Conservation (phyloP, 2,113 vertebrate species). For the Sakesphorus luctuosus region DNA sequence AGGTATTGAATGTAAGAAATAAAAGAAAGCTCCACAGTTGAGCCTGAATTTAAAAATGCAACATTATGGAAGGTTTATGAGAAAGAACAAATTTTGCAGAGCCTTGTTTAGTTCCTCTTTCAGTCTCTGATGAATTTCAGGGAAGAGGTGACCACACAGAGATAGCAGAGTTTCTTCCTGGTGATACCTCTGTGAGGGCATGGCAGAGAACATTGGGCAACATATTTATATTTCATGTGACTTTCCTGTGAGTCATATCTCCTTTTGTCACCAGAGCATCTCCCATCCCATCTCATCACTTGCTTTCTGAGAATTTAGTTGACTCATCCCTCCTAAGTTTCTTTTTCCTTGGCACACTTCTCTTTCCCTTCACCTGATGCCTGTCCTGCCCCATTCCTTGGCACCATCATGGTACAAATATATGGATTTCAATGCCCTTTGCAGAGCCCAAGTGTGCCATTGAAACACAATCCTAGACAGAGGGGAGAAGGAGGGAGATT, state of each 20-base stretch:
- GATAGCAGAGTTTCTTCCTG: not conserved
- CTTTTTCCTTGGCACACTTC: not conserved
- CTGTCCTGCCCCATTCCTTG: not conserved
- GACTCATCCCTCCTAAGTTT: not conserved
- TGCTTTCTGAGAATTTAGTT: not conserved
- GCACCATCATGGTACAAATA: not conserved
- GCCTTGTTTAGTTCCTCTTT: slow-evolving; percentile 6
- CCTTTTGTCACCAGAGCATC: not conserved
- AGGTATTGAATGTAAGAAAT: not conserved
- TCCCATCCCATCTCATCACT: not conserved
- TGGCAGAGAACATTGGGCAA: not conserved
- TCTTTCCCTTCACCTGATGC: not conserved
- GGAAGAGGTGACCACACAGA: not conserved
- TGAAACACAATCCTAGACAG: not conserved
- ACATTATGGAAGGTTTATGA: not conserved
- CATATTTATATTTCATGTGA: not conserved
- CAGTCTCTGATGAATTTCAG: not conserved
- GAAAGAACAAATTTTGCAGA: not conserved
- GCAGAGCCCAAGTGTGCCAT: not conserved
- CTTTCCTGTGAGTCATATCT: not conserved
- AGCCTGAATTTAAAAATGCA: not conserved
- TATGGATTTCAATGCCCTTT: not conserved
- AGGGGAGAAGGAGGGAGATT: not conserved
- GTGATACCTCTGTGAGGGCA: not conserved
- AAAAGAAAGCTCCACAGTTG: not conserved